Base-by-base conservation (phyloP, 2,888 invertebrate species). In the Lysandra bellargus region DNA sequence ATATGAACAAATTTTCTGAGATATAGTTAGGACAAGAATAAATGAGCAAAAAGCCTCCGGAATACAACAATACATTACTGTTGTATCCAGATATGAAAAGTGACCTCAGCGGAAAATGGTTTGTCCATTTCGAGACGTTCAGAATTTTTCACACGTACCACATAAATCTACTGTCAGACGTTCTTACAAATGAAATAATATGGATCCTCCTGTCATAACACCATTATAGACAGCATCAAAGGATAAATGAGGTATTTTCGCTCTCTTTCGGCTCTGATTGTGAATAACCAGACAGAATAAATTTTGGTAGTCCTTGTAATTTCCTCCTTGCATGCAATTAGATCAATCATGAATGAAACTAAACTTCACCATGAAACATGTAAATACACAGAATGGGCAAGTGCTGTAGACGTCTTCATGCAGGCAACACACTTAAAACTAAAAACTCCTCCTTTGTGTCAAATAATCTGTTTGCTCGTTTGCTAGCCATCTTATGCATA, bases 111-210 rank as follows among this genome's bases (percentile, higher is more conserved):
- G 74, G 73, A 60, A 74, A 74, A 79, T 79, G 40, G 73, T 78
- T 64, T 12, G 79, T 49, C 74, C 74, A 82, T 80, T 82, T 81
- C 80, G 80, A 78, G 80, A 80, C 77, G 78, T 83, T 84, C 75
- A 75, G 78, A 72, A 85, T 83, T 84, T 82, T 83, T 78, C 80
- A 79, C 86, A 86, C 86, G 86, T 86, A 85, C 53, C 82, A 80
- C 83, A 85, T 86, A 86, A 85, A 86, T 86, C 86, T 83, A 83
- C 80, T 78, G 83, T 44, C 61, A 44, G 61, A n/a, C 73, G 23
- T 61, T 60, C 7, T 75, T 61, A 75, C 73, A 73, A 79, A 60
- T 60, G 49, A 61, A 33, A 79, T 75, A 79, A 61, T 79, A 44
- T 60, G 75, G 40, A 75, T 79, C 57, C 33, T 76, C 2, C 76